Evolutionary conservation across 2,113 vertebrate genomes (phyloP).

Genomic region (Malurus elegans): DNA sequence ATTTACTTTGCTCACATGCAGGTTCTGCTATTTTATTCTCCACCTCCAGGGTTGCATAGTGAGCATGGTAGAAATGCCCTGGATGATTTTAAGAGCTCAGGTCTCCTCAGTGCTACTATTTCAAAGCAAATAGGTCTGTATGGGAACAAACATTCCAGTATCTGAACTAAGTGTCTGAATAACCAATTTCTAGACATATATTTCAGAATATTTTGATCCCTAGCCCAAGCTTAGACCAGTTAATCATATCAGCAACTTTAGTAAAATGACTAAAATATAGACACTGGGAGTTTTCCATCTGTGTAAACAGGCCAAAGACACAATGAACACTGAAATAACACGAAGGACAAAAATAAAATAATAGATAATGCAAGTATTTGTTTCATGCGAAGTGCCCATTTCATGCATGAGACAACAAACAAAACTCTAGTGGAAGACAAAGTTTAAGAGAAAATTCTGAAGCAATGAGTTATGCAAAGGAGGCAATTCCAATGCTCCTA

Average conservation of each 20-base stretch:
- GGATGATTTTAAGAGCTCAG: neutral
- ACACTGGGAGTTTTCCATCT: neutral
- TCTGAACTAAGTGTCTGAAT: neutral
- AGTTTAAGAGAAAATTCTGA: slow-evolving; percentile 33
- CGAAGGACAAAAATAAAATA: neutral
- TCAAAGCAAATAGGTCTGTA: neutral
- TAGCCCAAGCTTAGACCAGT: neutral
- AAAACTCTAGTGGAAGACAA: neutral
- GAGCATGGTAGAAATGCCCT: too few species aligned
- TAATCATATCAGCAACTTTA: neutral
- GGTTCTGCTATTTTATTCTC: neutral
- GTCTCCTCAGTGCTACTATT: neutral
- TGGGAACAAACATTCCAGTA: neutral
- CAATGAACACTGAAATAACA: neutral
- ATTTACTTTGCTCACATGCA: neutral
- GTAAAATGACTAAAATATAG: neutral
- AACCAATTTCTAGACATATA: neutral
- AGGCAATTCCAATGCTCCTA: neutral
- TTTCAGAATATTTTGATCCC: neutral
- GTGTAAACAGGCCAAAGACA: neutral
- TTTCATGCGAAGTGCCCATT: neutral
- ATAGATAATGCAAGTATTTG: neutral
- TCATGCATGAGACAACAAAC: neutral
- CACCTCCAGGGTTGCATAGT: neutral
- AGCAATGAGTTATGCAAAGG: neutral